Evolutionary conservation across 2,113 vertebrate species (phyloP), one percentile per base, ranked within the genome.

Genomic region (Suricata suricatta): DNA sequence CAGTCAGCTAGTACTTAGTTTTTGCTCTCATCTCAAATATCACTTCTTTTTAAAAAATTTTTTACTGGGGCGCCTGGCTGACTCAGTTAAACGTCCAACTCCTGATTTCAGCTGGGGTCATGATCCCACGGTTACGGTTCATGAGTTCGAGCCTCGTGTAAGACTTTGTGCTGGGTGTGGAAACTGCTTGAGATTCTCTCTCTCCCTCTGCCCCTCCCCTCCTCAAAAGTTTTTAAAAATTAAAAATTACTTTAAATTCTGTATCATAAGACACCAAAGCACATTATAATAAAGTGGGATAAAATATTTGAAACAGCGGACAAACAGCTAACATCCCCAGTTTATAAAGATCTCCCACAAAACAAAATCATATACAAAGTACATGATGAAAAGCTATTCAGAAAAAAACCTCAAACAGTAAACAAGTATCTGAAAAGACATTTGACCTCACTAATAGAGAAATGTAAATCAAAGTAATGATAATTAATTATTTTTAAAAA

Each of bases 391-490:
- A 90, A 44, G 29, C 27, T 84, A 66, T 84, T 44, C 69, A 54
- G 29, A 90, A n/a, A 90, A 77, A 14, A 90, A 47, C 14, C 79
- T 90, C 8, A 66, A 33, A 79, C 25, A 72, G 9, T 76, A 38
- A 41, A 44, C 2, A 27, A 77, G 16, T 29, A 77, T 19, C 47
- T 50, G 41, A 77, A 74, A 41, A 50, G 41, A 77, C 16, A 77
- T 29, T 19, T 47, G 29, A 77, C 29, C 27, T 77, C 41, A 77
- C 7, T 29, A 41, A 93, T 1, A 77, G 11, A 16, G 14, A 90
- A 85, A 85, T 85, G 7, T 50, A 96, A 88, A 50, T 68, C 74
- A 88, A 88, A 96, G 92, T 77, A 60, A 71, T 57, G n/a, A 71
- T 60, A 23, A 77, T 16, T 50, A 21, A 33, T 88, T 82, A 64